These are phyloP conservation scores for Lucinisca nassula DNA, from an alignment of 2,888 invertebrate species.

Conservation along the genomic window DNA sequence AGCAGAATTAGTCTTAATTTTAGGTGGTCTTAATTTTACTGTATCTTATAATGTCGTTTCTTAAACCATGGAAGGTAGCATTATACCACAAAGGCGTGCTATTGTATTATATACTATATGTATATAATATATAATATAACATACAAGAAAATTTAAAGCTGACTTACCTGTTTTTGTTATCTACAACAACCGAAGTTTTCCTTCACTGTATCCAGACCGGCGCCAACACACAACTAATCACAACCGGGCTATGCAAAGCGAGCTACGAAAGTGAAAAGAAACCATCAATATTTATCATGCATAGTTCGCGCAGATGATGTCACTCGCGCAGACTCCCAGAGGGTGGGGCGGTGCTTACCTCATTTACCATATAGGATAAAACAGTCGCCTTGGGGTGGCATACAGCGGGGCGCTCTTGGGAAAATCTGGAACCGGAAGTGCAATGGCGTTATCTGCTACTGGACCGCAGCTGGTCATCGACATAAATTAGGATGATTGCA, in stretches of 20 bases:
- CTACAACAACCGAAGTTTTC: slow-evolving; percentile 23
- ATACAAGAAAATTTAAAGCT: too few species aligned
- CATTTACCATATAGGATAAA: slow-evolving; percentile 71
- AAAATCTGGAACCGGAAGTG: slow-evolving; percentile 12
- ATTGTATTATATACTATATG: too few species aligned
- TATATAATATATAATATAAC: too few species aligned
- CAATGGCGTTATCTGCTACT: background rate
- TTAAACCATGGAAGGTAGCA: too few species aligned
- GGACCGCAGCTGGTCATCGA: background rate
- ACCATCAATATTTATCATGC: slow-evolving; percentile 62
- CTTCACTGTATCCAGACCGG: slow-evolving; percentile 39
- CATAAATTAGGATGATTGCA: too few species aligned
- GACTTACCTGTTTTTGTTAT: slow-evolving; percentile 46
- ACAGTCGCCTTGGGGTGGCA: slow-evolving; percentile 35
- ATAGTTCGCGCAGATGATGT: slow-evolving; percentile 62
- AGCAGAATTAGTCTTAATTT: too few species aligned
- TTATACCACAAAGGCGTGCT: too few species aligned
- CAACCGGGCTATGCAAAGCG: slow-evolving; percentile 63
- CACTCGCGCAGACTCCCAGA: slow-evolving; percentile 60
- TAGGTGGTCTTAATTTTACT: too few species aligned
- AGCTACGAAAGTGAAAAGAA: slow-evolving; percentile 70
- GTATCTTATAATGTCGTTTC: too few species aligned
- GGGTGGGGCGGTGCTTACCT: slow-evolving; percentile 55
- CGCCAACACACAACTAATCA: slow-evolving; percentile 42
- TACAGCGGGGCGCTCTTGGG: slow-evolving; percentile 38